Evolutionary conservation across 2,888 invertebrate genomes (phyloP).

Genomic region (Fragum sueziense): DNA sequence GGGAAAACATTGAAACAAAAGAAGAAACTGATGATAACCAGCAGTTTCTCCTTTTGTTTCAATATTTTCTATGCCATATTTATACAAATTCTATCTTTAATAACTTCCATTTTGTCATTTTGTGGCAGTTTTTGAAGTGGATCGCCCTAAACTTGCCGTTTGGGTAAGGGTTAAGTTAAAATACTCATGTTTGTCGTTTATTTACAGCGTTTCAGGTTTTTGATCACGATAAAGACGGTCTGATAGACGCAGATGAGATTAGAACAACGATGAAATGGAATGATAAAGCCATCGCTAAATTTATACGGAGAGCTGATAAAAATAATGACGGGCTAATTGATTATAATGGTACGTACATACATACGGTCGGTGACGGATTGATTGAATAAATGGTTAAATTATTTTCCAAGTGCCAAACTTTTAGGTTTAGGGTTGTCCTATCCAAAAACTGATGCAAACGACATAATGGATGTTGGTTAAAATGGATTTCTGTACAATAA

Average conservation of each 20-base stretch:
- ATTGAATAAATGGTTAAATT: neutral
- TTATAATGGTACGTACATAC: slow-evolving; percentile 38
- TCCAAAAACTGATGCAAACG: too few species aligned
- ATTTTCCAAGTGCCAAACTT: neutral
- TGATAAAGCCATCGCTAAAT: slow-evolving; percentile 39
- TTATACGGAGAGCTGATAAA: slow-evolving; percentile 41
- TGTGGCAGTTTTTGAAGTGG: too few species aligned
- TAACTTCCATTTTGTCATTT: too few species aligned
- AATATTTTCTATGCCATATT: too few species aligned
- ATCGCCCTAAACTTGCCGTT: too few species aligned
- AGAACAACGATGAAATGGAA: slow-evolving; percentile 38
- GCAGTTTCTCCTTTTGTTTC: too few species aligned
- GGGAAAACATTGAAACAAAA: too few species aligned
- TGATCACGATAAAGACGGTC: slow-evolving; percentile 60
- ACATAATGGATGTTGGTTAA: too few species aligned
- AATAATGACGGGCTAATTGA: slow-evolving; percentile 47
- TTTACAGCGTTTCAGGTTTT: slow-evolving; percentile 59
- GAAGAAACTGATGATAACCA: too few species aligned
- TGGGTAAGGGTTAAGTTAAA: too few species aligned
- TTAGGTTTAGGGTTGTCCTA: neutral
- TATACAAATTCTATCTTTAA: too few species aligned
- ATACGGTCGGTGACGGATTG: neutral
- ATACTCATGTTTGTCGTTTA: neutral
- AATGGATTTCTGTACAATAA: neutral
- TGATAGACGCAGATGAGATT: slow-evolving; percentile 51